Evolutionary conservation across 2,797 vertebrate genomes (phyloP), one percentile per base, ranked within the genome.

Genomic region (Muraenolepis orangiensis): DNA sequence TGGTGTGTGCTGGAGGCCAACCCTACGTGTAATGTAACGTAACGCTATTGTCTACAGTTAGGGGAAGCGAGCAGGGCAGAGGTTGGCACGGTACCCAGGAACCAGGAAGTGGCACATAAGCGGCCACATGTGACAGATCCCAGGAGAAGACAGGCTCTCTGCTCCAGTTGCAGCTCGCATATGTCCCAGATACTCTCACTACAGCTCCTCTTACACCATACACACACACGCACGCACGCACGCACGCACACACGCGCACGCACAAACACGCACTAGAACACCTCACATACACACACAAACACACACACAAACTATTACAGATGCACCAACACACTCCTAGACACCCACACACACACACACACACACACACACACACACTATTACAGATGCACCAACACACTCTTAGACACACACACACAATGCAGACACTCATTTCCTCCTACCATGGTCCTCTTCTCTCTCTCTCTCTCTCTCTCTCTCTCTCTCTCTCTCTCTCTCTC

Each of bases 101-200:
- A 84, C 76, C 86, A 87, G 86, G 85, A 87, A 87, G 82, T 84
- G 87, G 83, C 87, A 88, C 83, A 86, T 89, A 86, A 92, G 77
- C 87, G 83, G 81, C 88, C 86, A 90, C 87, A 91, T 90, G 88
- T 88, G 86, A 81, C 73, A 73, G 82, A 80, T 83, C 91, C 84
- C 89, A 72, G 83, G 91, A 91, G 90, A 79, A 79, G 79, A 79
- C 84, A n/a, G 75, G 83, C 87, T 80, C 82, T 90, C 81, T 93
- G 93, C 91, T 93, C 93, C 88, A 93, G 82, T 92, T 94, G 90
- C 90, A 91, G 89, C 87, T 82, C 85, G 82, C 76, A 84, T 89
- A 85, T 92, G 93, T 87, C 93, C 93, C 91, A 94, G 90, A 93
- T 93, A 87, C 86, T 76, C 72, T 72, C 51, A 29, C 26, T 69